These are phyloP conservation scores for Lepidiolamprologus cunningtoni DNA, from an alignment of 2,113 vertebrate species.

Conservation along the genomic window DNA sequence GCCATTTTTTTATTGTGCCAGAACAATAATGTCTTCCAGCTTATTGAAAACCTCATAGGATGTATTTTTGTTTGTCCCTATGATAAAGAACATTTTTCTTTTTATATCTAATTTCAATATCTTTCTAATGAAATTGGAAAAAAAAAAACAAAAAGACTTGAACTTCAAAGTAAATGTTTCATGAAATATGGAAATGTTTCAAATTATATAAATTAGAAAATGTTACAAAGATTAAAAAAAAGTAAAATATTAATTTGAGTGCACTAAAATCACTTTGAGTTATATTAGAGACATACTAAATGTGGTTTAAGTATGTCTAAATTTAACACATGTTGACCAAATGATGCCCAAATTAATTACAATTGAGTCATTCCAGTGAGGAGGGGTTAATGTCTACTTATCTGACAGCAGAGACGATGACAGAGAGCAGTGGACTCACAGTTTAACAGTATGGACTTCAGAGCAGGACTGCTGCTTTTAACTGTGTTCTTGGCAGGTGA, in stretches of 20 bases:
- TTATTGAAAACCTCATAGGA: background rate
- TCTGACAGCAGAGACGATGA: accelerated
- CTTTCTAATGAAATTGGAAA: background rate
- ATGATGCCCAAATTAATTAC: background rate
- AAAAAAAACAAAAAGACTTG: background rate
- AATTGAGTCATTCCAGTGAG: background rate
- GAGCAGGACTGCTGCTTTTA: accelerated
- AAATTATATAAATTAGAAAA: background rate
- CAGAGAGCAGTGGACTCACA: background rate
- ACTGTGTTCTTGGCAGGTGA: background rate
- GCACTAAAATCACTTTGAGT: background rate
- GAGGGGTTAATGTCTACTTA: background rate
- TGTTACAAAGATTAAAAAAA: background rate
- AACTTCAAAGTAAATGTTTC: background rate
- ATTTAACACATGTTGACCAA: background rate
- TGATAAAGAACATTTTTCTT: background rate
- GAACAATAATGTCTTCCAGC: accelerated
- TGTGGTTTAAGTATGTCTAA: background rate
- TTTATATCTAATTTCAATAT: background rate
- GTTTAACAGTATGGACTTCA: accelerated
- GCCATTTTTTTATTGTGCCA: background rate
- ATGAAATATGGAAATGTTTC: background rate
- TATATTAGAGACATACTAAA: background rate
- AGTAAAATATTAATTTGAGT: background rate
- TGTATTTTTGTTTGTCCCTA: background rate